Base-by-base conservation (phyloP, 2,113 vertebrate species). In the Anolis carolinensis region DNA sequence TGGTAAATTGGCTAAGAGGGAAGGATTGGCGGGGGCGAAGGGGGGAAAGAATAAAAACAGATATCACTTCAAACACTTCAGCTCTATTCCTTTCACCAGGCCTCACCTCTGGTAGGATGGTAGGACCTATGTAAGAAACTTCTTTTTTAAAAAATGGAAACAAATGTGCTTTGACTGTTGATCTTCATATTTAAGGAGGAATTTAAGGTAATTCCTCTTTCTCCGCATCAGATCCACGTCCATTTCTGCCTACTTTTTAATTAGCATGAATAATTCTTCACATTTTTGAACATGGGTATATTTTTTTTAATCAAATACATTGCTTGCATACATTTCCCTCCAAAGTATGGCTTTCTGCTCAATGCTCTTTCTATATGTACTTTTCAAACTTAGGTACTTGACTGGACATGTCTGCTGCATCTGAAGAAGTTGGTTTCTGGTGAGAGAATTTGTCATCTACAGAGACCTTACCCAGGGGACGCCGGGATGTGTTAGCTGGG, bases 1-100 rank as follows among this genome's bases (percentile, higher is more conserved):
- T 90, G 89, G 76, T 91, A 94, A 88, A 93, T 90, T n/a, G 78
- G 67, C 87, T 83, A 91, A 91, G 87, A 68, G 5, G 50, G 62
- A n/a, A 86, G 79, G 44, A 1, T 10, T 68, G 65, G 84, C 44
- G 88, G 84, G 18, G 8, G 83, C 7, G 55, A 6, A 83, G 59
- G 36, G 48, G 30, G 44, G 30, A 21, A 55, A 85, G 76, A 39
- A 55, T 78, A 85, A 85, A 83, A 59, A 23, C 50, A 65, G 78
- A 81, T 86, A 67, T 36, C 50, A 25, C 39, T 48, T 76, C 39
- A 76, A 67, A 63, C 59, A 52, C 59, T 75, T 73, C 23, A 52
- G 14, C 18, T 30, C 27, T 36, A 14, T 76, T 44, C 20, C 62
- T 76, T 84, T 65, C 73, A 63, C 50, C 30, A 52, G 63, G 44